Percentiles rank a stretch among this genome's conserved stretches.
Evolutionary conservation across 2,888 invertebrate species (phyloP).

Genomic region (Netelia inedita): DNA sequence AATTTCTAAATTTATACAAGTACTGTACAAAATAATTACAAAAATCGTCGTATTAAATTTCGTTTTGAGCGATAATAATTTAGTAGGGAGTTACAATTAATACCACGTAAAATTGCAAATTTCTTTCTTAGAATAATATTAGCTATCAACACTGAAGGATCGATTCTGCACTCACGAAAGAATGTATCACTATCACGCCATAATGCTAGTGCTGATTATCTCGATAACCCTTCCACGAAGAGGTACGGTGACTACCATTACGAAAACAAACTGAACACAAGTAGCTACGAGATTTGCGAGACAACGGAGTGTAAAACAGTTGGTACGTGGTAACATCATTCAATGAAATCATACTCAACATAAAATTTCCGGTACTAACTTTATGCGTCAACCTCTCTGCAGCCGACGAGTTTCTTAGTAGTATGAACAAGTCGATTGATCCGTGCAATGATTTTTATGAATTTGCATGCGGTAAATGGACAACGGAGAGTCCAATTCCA

Average conservation of each 20-base stretch:
- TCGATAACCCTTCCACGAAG: background rate
- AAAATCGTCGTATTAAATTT: no score
- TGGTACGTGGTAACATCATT: slow-evolving; percentile 44
- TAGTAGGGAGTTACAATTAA: background rate
- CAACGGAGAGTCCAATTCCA: slow-evolving; percentile 7
- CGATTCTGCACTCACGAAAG: background rate
- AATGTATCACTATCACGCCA: background rate
- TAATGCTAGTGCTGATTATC: background rate
- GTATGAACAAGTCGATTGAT: slow-evolving; percentile 26
- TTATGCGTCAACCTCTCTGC: background rate
- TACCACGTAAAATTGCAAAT: background rate
- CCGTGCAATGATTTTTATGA: slow-evolving; percentile 41
- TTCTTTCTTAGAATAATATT: background rate
- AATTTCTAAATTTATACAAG: no score
- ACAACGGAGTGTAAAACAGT: slow-evolving; percentile 62
- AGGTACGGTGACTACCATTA: background rate
- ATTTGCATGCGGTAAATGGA: slow-evolving; percentile 27
- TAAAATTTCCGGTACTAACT: background rate
- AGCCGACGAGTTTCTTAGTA: slow-evolving; percentile 36
- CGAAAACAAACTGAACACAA: slow-evolving; percentile 16
- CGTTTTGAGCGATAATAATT: no score
- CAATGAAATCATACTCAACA: background rate
- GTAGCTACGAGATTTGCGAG: slow-evolving; percentile 44
- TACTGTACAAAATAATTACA: no score
- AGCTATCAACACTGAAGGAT: background rate